phyloP scores from a whole-genome alignment of 2,113 vertebrate genomes.

The Bos javanicus region DNA sequence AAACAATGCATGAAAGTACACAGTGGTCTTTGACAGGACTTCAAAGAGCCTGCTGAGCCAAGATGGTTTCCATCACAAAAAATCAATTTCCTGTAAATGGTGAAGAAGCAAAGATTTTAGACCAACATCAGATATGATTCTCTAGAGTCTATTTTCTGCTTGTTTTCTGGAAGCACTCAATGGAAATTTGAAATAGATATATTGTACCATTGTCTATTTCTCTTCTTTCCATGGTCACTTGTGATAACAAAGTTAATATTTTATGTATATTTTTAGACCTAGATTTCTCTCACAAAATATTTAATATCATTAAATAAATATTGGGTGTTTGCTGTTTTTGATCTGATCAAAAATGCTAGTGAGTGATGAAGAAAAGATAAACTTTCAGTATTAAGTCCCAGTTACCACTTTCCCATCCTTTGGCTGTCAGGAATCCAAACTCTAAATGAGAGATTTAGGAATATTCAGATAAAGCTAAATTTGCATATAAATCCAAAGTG shows the following conservation, averaged over 20 bases:
- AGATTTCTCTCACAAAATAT: neutral
- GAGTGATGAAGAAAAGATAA: neutral
- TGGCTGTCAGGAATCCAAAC: neutral
- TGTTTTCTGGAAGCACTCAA: slow-evolving; percentile 46
- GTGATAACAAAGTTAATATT: slow-evolving; percentile 18
- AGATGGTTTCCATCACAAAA: slow-evolving; percentile 55
- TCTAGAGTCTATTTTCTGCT: slow-evolving; percentile 50
- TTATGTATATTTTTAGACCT: neutral
- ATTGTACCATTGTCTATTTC: slow-evolving; percentile 28
- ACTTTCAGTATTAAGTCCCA: neutral
- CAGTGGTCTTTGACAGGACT: slow-evolving; percentile 33
- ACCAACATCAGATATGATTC: slow-evolving; percentile 31
- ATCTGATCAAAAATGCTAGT: neutral
- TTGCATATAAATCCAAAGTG: neutral
- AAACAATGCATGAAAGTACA: slow-evolving; percentile 46
- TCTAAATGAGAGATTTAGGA: neutral
- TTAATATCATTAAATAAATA: neutral
- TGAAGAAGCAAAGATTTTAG: slow-evolving; percentile 55
- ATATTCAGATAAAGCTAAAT: slow-evolving; percentile 18
- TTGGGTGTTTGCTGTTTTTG: neutral
- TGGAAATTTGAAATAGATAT: slow-evolving; percentile 55
- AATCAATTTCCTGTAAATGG: slow-evolving; percentile 71
- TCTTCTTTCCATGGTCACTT: neutral
- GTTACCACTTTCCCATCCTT: neutral
- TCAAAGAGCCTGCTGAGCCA: slow-evolving; percentile 19